Base-by-base conservation (phyloP, 92 coral and sea anemone genomes). In the Porites rus region DNA sequence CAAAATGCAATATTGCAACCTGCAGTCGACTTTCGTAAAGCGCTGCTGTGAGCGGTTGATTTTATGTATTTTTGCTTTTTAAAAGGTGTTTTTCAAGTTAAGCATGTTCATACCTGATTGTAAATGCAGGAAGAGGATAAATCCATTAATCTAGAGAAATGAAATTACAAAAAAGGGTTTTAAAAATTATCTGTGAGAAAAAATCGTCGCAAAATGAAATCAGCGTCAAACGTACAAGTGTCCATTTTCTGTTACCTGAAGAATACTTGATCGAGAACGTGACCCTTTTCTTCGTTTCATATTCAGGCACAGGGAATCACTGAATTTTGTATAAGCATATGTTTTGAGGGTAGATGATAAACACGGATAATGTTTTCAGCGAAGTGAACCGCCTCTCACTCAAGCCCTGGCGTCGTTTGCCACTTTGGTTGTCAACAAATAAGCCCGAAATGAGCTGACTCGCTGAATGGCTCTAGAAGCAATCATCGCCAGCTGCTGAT, bases 401-500 rank as follows among this genome's bases (percentile, higher is more conserved):
- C 10, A 19, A 54, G 18, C 46, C 46, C 6, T 38, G 50, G 20
- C 46, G 11, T 46, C 61, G 20, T 43, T 46, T 50, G 72, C 83
- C 43, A 12, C 59, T 64, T 54, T 59, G 10, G 21, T 19, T 53
- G 59, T 65, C 6, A 38, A 4, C 6, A 31, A 76, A 76, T 59
- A 59, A 24, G 68, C 7, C 68, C 68, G 58, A 76, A 76, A 76
- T 60, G 53, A 58, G 80, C 3, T 67, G 72, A 67, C 72, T 78
- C 38, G 83, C 53, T 80, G 25, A 66, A 67, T 53, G 66, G 75
- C 54, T 22, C 24, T 38, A 38, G 46, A 51, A 80, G 25, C 65
- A 69, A 58, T 46, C 73, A 61, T 1, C 19, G 6, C 60, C 86
- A 83, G 87, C 87, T 83, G 87, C 63, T 3, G 60, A 16, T 22